Evolutionary conservation across 2,113 vertebrate species (phyloP), one percentile per base, ranked within the genome.

Genomic region (Caretta caretta): DNA sequence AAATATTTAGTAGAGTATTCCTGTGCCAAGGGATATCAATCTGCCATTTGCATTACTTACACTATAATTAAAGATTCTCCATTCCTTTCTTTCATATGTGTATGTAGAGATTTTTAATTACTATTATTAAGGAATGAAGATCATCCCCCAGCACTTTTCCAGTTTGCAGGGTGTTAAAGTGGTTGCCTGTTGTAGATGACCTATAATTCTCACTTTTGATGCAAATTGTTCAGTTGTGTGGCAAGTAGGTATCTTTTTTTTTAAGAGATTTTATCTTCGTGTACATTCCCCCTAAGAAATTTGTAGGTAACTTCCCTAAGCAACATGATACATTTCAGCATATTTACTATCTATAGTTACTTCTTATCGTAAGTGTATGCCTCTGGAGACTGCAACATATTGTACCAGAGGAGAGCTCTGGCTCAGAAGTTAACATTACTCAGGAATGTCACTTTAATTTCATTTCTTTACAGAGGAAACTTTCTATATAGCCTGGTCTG

Each of bases 21-120:
- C 79, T 95, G 86, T 97, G 97, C 97, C 97, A 97, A 97, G 91
- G 96, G 94, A 97, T 96, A 97, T 97, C 97, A 97, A 97, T 97
- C 96, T 97, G 95, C 94, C 93, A 95, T 97, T 97, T 93, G 96
- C 95, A 51, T 97, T 97, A 94, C 93, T 97, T 96, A 96, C 94
- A 97, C 88, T 97, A 92, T 96, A 97, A 97, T 72, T 96, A 97
- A 97, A 97, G 92, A 96, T 93, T 94, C 96, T 94, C 94, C 94
- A 78, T 96, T 93, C 96, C 87, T 89, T 97, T 95, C 90, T 96
- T 96, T 96, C 96, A 94, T 92, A 91, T 7, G 42, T 92, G 57
- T 92, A 89, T 95, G 95, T 91, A 87, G 91, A 87, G 92, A 91
- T 42, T 94, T 96, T 96, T 97, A 95, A 96, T 97, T 97, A 85